Conservation (phyloP, 2,888 invertebrate species). For the Agrenia bidenticulata region DNA sequence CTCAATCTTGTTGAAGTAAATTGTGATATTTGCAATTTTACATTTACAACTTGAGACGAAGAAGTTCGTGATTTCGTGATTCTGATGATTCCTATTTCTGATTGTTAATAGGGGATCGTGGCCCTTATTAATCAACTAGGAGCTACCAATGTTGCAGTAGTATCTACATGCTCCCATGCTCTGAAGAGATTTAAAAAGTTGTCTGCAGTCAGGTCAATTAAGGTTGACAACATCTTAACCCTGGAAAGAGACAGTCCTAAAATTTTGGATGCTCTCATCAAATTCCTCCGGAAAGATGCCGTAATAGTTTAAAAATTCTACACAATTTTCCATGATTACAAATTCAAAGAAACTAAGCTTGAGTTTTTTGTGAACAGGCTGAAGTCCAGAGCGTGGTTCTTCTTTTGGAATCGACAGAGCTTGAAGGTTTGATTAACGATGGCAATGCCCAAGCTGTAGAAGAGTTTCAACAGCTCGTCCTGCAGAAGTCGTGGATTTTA, state of each 20-base stretch:
- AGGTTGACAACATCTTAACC: conserved; percentile 49
- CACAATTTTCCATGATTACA: neutral
- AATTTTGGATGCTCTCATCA: conserved; percentile 52
- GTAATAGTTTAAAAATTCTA: conserved; percentile 42
- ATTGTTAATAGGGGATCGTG: conserved; percentile 50
- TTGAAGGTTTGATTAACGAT: conserved; percentile 49
- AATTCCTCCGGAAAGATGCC: conserved; percentile 52
- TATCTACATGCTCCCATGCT: conserved; percentile 54
- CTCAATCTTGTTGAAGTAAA: no score
- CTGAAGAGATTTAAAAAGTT: conserved; percentile 51
- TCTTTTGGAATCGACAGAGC: conserved; percentile 54
- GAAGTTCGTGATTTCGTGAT: neutral
- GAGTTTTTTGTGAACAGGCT: conserved; percentile 40
- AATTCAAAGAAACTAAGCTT: conserved; percentile 7
- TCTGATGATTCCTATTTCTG: neutral
- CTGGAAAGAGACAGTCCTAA: conserved; percentile 51
- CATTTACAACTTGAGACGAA: neutral
- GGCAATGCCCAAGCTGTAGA: conserved; percentile 32
- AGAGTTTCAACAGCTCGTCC: conserved; percentile 42
- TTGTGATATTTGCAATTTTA: no score
- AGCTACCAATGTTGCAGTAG: conserved; percentile 51
- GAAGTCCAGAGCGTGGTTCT: conserved; percentile 52
- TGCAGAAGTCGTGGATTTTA: conserved; percentile 50
- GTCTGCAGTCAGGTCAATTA: conserved; percentile 49
- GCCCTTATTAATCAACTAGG: conserved; percentile 53